Evolutionary conservation across 35 echinoderm and acorn worm genomes (phyloP).

Genomic region (Strongylocentrotus purpuratus): DNA sequence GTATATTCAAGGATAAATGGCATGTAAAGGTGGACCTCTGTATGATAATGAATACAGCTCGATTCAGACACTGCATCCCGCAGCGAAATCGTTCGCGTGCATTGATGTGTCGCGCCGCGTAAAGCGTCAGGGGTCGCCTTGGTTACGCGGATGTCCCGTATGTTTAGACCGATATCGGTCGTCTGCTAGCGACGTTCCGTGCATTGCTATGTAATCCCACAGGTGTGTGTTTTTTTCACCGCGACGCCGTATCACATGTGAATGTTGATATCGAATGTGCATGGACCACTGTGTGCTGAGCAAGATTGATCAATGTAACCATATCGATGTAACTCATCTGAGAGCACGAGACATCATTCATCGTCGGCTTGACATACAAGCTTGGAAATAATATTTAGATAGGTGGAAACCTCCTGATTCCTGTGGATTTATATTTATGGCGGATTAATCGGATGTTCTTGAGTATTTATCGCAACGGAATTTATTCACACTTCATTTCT

Average conservation of each 20-base stretch:
- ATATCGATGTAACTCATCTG: slow-evolving; percentile 5
- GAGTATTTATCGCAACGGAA: too few species aligned
- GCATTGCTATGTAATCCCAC: neutral
- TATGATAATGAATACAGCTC: neutral
- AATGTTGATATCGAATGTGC: neutral
- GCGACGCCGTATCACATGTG: slow-evolving; percentile 36
- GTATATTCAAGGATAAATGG: neutral
- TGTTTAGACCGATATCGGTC: slow-evolving; percentile 16
- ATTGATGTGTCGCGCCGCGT: neutral
- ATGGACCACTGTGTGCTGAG: neutral
- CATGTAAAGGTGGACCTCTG: neutral
- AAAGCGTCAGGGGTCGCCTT: slow-evolving; percentile 35
- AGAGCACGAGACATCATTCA: neutral
- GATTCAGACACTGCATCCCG: neutral
- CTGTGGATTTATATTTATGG: neutral
- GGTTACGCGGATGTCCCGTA: slow-evolving; percentile 42
- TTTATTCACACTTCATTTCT: too few species aligned
- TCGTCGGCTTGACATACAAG: neutral
- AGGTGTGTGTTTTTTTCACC: neutral
- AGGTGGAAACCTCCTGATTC: neutral
- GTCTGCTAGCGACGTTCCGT: neutral
- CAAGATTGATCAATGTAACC: neutral
- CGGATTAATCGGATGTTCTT: neutral
- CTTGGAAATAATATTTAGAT: neutral
- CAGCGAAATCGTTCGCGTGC: neutral